Percentiles rank a stretch among this genome's conserved stretches.
phyloP scores from a whole-genome alignment of 2,113 vertebrate genomes.

The Papio anubis region DNA sequence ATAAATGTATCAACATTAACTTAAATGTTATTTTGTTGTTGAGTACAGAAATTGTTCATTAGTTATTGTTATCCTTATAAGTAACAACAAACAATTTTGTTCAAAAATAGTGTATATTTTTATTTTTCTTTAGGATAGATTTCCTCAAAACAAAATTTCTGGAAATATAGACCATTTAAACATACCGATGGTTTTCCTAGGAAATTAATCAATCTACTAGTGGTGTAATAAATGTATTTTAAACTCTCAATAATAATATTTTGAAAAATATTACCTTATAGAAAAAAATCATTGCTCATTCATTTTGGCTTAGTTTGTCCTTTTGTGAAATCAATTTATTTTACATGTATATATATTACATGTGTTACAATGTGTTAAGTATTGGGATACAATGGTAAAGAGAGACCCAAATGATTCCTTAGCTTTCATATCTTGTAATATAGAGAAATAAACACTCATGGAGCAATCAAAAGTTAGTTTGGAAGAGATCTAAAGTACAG shows the following conservation, averaged over 20 bases:
- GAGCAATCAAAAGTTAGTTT: not conserved
- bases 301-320: not conserved
- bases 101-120: not conserved
- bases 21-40: not conserved
- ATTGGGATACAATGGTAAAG: not conserved
- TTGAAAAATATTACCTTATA: not conserved
- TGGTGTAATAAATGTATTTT: not conserved
- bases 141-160: not conserved
- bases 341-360: not conserved
- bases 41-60: not conserved
- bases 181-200: not conserved
- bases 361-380: not conserved
- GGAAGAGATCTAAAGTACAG: not conserved
- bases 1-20: not conserved
- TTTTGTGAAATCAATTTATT: not conserved
- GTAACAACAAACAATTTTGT: not conserved
- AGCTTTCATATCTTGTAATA: not conserved
- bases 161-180: not conserved
- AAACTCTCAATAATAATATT: not conserved
- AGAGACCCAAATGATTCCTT: not conserved
- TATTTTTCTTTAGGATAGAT: not conserved
- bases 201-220: not conserved
- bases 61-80: not conserved
- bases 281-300: not conserved
- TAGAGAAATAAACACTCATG: not conserved